Conservation (phyloP, 2,888 invertebrate species). For the Melangyna quadrimaculata region DNA sequence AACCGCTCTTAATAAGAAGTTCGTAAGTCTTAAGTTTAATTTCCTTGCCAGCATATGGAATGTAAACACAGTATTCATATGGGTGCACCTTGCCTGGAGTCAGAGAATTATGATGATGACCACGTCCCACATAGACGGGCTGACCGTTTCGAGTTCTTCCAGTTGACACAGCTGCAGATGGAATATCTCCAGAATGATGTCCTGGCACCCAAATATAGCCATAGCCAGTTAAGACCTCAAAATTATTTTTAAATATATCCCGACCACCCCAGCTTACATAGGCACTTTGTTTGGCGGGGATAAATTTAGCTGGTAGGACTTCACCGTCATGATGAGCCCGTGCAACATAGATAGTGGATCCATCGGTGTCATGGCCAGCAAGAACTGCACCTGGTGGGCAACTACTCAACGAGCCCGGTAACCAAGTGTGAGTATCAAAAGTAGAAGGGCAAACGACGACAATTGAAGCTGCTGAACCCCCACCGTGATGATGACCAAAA, state of each 20-base stretch:
- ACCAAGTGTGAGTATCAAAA: constrained; percentile 76
- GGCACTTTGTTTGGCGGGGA: constrained; percentile 83
- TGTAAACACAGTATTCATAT: constrained; percentile 81
- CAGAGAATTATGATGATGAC: constrained; percentile 82
- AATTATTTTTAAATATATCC: constrained; percentile 82
- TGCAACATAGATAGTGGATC: constrained; percentile 79
- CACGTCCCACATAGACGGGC: constrained; percentile 83
- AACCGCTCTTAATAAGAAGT: constrained; percentile 73
- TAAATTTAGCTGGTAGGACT: constrained; percentile 83
- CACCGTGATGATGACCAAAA: background rate
- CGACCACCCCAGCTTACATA: constrained; percentile 82
- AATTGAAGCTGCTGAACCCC: background rate
- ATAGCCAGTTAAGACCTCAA: constrained; percentile 82
- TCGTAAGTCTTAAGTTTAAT: constrained; percentile 80
- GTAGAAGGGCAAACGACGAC: background rate
- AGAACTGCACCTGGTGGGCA: constrained; percentile 79
- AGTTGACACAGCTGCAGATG: constrained; percentile 82
- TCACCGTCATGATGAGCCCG: constrained; percentile 83
- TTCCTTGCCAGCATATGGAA: constrained; percentile 82
- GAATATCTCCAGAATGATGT: constrained; percentile 79
- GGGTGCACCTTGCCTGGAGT: constrained; percentile 83
- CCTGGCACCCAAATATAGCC: constrained; percentile 82
- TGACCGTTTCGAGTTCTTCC: constrained; percentile 81
- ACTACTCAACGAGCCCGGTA: constrained; percentile 76
- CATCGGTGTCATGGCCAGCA: constrained; percentile 80